Evolutionary conservation across 2,113 vertebrate genomes (phyloP).

Genomic region (Protobothrops mucrosquamatus): DNA sequence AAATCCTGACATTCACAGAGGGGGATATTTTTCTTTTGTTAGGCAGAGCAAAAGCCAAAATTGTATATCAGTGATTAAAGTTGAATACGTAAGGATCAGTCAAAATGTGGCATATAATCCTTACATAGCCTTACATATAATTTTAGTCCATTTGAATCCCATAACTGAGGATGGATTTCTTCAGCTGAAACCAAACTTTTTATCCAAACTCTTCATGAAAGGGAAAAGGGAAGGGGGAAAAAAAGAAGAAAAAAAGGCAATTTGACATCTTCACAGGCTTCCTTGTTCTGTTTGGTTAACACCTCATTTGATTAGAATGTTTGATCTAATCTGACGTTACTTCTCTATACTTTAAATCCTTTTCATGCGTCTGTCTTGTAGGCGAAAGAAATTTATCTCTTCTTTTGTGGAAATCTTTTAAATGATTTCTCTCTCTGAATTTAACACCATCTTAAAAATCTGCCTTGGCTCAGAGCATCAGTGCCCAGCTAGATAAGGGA

Average conservation of each 20-base stretch:
- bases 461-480: background rate
- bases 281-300: background rate
- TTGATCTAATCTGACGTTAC: constrained; percentile 21
- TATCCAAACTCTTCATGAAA: constrained; percentile 20
- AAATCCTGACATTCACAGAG: background rate
- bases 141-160: background rate
- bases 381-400: background rate
- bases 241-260: background rate
- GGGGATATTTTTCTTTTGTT: background rate
- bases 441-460: background rate
- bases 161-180: background rate
- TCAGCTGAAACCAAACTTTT: background rate
- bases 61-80: background rate
- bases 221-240: background rate
- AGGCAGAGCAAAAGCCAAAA: background rate
- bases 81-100: background rate
- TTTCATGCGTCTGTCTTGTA: background rate
- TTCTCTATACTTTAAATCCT: constrained; percentile 12
- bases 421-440: background rate
- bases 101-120: background rate
- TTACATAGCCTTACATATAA: background rate
- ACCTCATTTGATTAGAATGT: constrained; percentile 10
- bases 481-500: background rate
- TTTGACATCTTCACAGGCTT: constrained; percentile 2
- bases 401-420: constrained; percentile 19